phyloP scores from a whole-genome alignment of 1,140 invertebrate genomes.

The Papilio helenus region DNA sequence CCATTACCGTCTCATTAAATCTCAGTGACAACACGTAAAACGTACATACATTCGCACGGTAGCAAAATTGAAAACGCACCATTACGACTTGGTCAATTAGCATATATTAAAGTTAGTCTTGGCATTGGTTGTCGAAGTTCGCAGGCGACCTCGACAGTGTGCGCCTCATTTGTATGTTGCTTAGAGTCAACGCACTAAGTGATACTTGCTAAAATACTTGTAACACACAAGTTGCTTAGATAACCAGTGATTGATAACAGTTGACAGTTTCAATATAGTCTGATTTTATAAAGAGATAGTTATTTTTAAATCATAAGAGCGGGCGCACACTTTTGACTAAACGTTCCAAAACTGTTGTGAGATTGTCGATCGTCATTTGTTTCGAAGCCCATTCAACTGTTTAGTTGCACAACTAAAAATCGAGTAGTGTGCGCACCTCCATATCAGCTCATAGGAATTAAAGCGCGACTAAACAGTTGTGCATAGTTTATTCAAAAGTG shows the following conservation, averaged over 20 bases:
- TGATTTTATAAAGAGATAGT: not conserved
- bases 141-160: conserved; percentile 44
- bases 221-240: not conserved
- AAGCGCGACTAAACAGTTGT: too few relatives aligned
- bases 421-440: too few relatives aligned
- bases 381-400: too few relatives aligned
- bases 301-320: not conserved
- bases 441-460: too few relatives aligned
- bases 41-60: conserved; percentile 1
- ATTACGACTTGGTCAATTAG: conserved; percentile 43
- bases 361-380: too few relatives aligned
- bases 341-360: too few relatives aligned
- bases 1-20: not conserved
- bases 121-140: conserved; percentile 44
- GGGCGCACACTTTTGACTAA: too few relatives aligned
- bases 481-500: too few relatives aligned
- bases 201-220: not conserved
- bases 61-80: conserved; percentile 20
- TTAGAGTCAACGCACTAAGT: conserved; percentile 21
- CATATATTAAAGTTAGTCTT: conserved; percentile 45
- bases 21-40: not conserved
- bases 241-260: not conserved
- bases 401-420: too few relatives aligned
- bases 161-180: conserved; percentile 2
- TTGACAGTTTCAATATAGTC: not conserved